Base-by-base conservation (phyloP, 2,797 vertebrate species). In the Melanotaenia pygmaea region DNA sequence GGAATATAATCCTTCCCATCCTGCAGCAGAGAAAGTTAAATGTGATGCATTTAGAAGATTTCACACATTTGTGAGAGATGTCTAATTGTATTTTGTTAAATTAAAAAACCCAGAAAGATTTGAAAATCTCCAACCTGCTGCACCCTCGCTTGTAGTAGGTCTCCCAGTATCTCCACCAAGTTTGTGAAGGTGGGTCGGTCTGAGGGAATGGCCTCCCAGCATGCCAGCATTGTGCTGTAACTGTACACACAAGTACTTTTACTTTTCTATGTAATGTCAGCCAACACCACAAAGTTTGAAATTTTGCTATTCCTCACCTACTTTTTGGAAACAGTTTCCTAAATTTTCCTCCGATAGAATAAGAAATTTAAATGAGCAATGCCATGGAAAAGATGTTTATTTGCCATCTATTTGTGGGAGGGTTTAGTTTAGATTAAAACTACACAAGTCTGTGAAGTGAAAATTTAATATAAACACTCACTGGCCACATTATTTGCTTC, bases 1-100 rank as follows among this genome's bases (percentile, higher is more conserved):
- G 97, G 97, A 87, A 98, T 96, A 43, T 98, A 98, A 77, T 98
- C 96, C 83, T 98, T 99, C 43, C 97, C 97, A 32, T 95, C 96
- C 97, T 99, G 80, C 58, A 40, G 20, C 80, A 59, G 32, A 64
- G 16, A 74, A 53, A 5, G 2, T 63, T 57, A 18, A 40, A 45
- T 34, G 1, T 43, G 1, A 2, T 4, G 4, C 3, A 34, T 74
- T 54, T 57, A 20, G 35, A 4, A 54, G 11, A 24, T 18, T 0
- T 40, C 43, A 32, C 6, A 43, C 34, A 32, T 47, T 65, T 47
- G 8, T 67, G 4, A 9, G 5, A 30, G 3, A 20, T 58, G n/a
- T 69, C 40, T 8, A 53, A n/a, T 68, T 24, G 24, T 20, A 50
- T 7, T 5, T 59, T 47, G 20, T 40, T 14, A 0, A 3, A 18